Base-by-base conservation (phyloP, 2,797 vertebrate genomes). In the Sebastes steindachneri region DNA sequence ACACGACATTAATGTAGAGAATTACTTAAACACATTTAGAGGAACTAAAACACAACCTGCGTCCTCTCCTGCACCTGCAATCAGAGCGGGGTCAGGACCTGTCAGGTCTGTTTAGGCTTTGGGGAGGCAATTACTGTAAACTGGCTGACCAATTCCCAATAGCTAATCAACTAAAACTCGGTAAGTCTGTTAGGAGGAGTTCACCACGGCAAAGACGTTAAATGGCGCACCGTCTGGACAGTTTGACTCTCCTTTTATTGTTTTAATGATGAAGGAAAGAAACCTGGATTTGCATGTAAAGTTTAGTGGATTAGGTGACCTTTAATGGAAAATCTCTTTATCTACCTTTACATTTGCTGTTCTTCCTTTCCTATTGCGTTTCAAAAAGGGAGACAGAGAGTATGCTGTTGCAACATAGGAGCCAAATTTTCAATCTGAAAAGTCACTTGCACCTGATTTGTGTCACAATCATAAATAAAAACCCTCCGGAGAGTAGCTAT, bases 111-210 rank as follows among this genome's bases (percentile, higher is more conserved):
- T 77, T 82, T 29, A 25, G 31, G 59, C 76, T 88, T 86, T 23
- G 68, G 53, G 66, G 63, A 79, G 31, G 53, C 28, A 79, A 68
- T 86, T 74, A 77, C 33, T 71, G 31, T 58, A 67, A 73, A 53
- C 51, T 51, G 77, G 79, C 68, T 81, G 51, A 85, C 63, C 55
- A 69, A 23, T 26, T 82, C 79, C 84, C 78, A 80, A 53, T 17
- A 79, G 60, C 71, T 84, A 79, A 90, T 92, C 65, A 82, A 83
- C 65, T 87, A 59, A 88, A 82, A 86, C 68, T 76, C 70, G 3
- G 19, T 62, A 84, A 83, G 75, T 83, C 78, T 70, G 51, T 89
- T 73, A 80, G 33, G 23, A 73, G 66, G 63, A 82, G 21, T 69
- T 73, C 63, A 53, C 45, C 19, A 21, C 51, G 28, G 45, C 58